phyloP scores from a whole-genome alignment of 2,888 invertebrate genomes.

The Diarsia dahlii region DNA sequence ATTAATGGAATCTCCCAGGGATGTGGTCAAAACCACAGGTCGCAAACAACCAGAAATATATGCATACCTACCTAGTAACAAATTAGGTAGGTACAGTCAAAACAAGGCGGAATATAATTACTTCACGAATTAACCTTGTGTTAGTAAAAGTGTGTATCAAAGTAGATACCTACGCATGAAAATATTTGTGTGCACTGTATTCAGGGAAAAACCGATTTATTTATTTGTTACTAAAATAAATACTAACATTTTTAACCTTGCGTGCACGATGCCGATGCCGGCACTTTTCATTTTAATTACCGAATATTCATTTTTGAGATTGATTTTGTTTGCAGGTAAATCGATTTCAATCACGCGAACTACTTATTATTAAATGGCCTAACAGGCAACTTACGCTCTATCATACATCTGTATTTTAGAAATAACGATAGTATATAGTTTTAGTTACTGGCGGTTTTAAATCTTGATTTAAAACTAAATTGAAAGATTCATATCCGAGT shows the following conservation, averaged over 20 bases:
- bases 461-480: constrained; percentile 3
- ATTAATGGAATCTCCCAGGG: constrained; percentile 1
- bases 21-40: constrained; percentile 34
- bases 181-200: not conserved
- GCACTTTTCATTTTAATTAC: not conserved
- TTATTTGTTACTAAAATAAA: not conserved
- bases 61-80: not conserved
- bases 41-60: constrained; percentile 13
- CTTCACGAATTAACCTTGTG: not conserved
- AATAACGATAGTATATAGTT: not conserved
- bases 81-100: not conserved
- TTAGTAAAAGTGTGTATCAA: not conserved
- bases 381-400: not conserved
- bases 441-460: not conserved
- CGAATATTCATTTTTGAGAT: not conserved
- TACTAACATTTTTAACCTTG: not conserved
- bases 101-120: not conserved
- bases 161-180: no score
- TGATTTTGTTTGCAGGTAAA: not conserved
- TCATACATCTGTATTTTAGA: not conserved
- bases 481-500: not conserved
- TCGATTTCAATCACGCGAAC: not conserved
- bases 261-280: not conserved
- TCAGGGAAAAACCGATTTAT: not conserved
- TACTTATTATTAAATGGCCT: not conserved